Evolutionary conservation across 1,140 invertebrate genomes (phyloP), one percentile per base, ranked within the genome.

Genomic region (Caenorhabditis brenneri): DNA sequence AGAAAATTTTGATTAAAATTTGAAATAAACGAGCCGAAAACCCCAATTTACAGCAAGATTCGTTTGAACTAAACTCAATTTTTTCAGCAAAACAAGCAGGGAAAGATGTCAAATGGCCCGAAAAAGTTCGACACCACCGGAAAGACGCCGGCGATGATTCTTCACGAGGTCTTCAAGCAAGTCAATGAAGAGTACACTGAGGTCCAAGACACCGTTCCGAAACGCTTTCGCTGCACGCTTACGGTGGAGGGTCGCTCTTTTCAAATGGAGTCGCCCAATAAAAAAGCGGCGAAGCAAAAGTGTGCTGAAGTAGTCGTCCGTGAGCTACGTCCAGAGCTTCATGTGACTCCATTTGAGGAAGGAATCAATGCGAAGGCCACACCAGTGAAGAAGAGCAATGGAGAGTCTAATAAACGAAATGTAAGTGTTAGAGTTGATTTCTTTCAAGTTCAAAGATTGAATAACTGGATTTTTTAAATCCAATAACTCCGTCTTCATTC

Each of bases 281-380:
- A 82, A 42, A 82, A 82, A 27, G 81, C 60, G 0, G 81, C 81
- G 5, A 82, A 82, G n/a, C 81, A 82, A 24, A 82, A 82, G 42
- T 58, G 55, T 24, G 22, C 81, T 0, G 81, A 82, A 27, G 10
- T 48, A 15, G 48, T 74, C 19, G 39, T 82, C n/a, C 58, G 58
- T n/a, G 46, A 27, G 15, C 81, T 82, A 31, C 81, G 60, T 48
- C 81, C 81, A 7, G 81, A 82, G 15, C 19, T 82, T 24, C 55
- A 65, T n/a, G 27, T 82, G 6, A 69, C 60, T 24, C 60, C 81
- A 24, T 82, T 48, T 24, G 81, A 82, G 29, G 81, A 82, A 29
- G 51, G 46, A 19, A 22, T 74, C 19, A 42, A 33, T 2, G 65
- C 65, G n/a, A 74, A 74, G 24, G 42, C 81, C 0, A 27, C 22